phyloP scores from a whole-genome alignment of 2,888 invertebrate genomes.

The Seira sanloemensis region DNA sequence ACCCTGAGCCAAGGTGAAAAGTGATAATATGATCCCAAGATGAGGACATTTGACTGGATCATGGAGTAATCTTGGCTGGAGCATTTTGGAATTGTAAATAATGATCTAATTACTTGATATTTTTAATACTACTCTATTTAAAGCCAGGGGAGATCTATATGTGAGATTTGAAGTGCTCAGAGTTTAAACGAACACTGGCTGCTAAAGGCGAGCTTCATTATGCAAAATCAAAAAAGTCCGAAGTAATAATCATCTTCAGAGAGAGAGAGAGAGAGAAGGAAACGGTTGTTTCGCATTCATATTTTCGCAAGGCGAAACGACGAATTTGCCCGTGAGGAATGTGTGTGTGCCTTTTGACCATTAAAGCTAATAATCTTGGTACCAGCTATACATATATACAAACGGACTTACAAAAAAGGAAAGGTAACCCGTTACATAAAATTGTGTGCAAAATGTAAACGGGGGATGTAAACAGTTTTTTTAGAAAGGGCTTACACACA shows the following conservation, averaged over 20 bases:
- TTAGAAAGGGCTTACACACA: slow-evolving; percentile 50
- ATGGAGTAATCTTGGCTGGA: background rate
- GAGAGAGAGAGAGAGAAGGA: no score
- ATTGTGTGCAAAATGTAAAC: background rate
- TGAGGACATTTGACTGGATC: background rate
- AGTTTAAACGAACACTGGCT: slow-evolving; percentile 19
- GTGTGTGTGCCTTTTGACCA: background rate
- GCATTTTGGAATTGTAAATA: background rate
- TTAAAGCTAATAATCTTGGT: background rate
- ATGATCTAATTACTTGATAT: background rate
- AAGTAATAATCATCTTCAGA: background rate
- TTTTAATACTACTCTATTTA: background rate
- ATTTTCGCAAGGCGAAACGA: background rate
- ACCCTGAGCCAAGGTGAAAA: no score
- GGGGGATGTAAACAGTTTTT: background rate
- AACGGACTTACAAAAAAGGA: background rate
- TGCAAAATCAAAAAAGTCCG: background rate
- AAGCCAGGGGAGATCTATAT: background rate
- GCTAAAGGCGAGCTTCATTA: background rate
- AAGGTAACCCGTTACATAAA: background rate
- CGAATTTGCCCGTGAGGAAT: background rate
- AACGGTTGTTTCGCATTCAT: background rate
- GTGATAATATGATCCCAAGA: no score
- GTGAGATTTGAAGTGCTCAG: slow-evolving; percentile 14
- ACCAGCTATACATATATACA: no score